These are phyloP conservation scores for Falcaria lacertinaria DNA, from an alignment of 2,888 invertebrate genomes.

Conservation along the genomic window DNA sequence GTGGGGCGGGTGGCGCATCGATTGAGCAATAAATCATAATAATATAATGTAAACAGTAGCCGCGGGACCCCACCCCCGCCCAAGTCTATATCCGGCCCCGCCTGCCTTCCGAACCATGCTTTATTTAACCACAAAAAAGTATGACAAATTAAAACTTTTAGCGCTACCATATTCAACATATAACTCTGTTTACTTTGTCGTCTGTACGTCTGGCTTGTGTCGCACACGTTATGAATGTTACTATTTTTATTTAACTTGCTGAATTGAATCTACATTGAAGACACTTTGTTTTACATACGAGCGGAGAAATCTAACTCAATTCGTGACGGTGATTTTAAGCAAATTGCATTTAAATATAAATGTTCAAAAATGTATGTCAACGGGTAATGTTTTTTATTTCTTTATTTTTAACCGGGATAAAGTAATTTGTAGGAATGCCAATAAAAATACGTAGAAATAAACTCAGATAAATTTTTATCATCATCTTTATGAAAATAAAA, in stretches of 20 bases:
- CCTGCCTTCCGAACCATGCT: constrained; percentile 31
- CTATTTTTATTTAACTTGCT: background rate
- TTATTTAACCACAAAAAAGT: constrained; percentile 40
- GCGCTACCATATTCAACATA: background rate
- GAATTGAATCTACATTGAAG: no score
- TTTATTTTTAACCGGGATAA: no score
- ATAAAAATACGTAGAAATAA: no score
- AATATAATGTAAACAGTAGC: constrained; percentile 69
- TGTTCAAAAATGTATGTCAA: no score
- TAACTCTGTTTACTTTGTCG: background rate
- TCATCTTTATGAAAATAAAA: no score
- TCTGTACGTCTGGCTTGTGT: background rate
- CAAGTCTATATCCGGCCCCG: constrained; percentile 8
- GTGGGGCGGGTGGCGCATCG: constrained; percentile 48
- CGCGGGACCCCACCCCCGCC: constrained; percentile 37
- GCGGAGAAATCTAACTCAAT: no score
- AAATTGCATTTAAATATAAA: no score
- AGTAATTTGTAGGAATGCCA: no score
- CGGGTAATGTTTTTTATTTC: no score
- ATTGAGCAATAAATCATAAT: constrained; percentile 75
- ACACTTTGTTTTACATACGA: no score
- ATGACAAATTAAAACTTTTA: constrained; percentile 27
- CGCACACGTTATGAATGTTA: background rate
- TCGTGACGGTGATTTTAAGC: no score
- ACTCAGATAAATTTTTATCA: no score